Evolutionary conservation across 2,797 vertebrate genomes (phyloP).

Genomic region (Amblyopsis hoosieri): DNA sequence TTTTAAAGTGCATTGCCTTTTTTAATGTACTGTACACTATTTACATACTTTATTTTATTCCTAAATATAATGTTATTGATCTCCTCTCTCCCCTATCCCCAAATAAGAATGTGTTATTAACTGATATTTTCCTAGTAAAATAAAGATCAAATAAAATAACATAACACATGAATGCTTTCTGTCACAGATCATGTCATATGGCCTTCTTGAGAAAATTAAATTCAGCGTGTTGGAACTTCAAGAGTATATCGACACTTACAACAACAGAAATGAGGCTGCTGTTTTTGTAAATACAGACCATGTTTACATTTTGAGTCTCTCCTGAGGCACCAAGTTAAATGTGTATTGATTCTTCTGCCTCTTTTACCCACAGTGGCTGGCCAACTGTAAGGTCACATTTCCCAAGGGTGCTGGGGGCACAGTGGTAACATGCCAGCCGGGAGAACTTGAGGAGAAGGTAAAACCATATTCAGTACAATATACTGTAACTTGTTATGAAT

Average conservation of each 20-base stretch:
- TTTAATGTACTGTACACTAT: too few relatives aligned
- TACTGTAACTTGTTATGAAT: neutral
- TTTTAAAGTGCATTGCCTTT: too few relatives aligned
- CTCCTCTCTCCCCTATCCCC: too few relatives aligned
- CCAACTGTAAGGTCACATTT: constrained; percentile 91
- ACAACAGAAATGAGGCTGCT: constrained; percentile 92
- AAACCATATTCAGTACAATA: neutral
- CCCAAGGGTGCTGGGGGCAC: constrained; percentile 81
- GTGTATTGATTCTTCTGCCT: constrained; percentile 4
- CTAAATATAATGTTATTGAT: neutral
- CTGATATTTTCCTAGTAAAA: too few relatives aligned
- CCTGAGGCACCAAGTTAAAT: neutral
- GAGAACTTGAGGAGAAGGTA: constrained; percentile 94
- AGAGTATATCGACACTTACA: constrained; percentile 97
- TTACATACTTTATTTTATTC: too few relatives aligned
- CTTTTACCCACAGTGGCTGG: constrained; percentile 84
- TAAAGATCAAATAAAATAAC: neutral
- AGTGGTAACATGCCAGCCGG: constrained; percentile 87
- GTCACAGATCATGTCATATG: constrained; percentile 89
- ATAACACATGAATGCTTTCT: neutral
- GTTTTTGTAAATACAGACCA: constrained; percentile 80
- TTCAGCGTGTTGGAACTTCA: constrained; percentile 97
- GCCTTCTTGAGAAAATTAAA: constrained; percentile 96
- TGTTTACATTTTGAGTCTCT: neutral
- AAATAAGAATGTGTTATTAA: too few relatives aligned